phyloP scores from a whole-genome alignment of 2,113 vertebrate species.

The Eptatretus burgeri region DNA sequence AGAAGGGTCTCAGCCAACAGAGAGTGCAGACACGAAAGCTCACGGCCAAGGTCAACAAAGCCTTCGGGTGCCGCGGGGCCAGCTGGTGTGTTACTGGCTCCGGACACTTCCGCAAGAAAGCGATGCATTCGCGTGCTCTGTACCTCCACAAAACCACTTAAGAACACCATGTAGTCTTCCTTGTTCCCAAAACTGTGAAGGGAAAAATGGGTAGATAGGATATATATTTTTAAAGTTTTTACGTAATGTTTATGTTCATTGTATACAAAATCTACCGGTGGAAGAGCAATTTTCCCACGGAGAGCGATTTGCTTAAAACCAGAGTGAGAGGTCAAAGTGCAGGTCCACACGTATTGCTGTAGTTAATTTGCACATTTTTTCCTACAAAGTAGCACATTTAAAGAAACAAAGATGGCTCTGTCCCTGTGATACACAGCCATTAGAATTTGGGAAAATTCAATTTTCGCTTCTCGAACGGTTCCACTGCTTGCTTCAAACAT shows the following conservation, averaged over 20 bases:
- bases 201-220: background rate
- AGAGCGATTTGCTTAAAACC: background rate
- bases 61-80: slow-evolving; percentile 67
- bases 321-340: no score
- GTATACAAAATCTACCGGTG: no score
- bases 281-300: no score
- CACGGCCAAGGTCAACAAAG: slow-evolving; percentile 68
- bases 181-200: slow-evolving; percentile 59
- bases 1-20: slow-evolving; percentile 26
- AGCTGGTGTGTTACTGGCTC: slow-evolving; percentile 46
- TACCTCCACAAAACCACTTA: slow-evolving; percentile 86
- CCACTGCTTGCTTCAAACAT: no score
- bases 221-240: no score
- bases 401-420: no score
- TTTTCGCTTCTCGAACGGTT: no score
- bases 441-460: no score
- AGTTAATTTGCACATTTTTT: background rate
- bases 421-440: no score
- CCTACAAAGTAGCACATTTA: no score
- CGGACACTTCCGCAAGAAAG: slow-evolving; percentile 69
- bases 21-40: slow-evolving; percentile 25
- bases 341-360: background rate
- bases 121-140: slow-evolving; percentile 88
- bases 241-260: no score
- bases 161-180: slow-evolving; percentile 92